These are phyloP conservation scores for Drosophila merina DNA, from an alignment of 2,888 invertebrate species.

Conservation along the genomic window DNA sequence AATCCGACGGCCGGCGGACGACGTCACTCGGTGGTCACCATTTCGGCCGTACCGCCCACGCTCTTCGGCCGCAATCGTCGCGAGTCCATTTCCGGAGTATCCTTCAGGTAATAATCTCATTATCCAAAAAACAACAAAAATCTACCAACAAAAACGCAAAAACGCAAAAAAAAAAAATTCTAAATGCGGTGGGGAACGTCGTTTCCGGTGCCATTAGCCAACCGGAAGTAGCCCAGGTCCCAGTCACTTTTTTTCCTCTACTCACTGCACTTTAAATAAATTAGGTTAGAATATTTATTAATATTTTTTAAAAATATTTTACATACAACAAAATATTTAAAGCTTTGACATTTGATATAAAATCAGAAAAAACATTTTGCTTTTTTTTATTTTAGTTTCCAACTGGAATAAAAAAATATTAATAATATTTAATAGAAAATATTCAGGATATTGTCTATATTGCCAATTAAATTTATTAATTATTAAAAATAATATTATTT, in stretches of 20 bases:
- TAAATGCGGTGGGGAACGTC: constrained; percentile 11
- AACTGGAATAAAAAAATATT: too few relatives aligned
- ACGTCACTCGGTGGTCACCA: constrained; percentile 93
- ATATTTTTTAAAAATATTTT: too few relatives aligned
- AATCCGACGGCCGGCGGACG: constrained; percentile 89
- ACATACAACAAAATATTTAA: too few relatives aligned
- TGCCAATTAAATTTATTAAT: too few relatives aligned
- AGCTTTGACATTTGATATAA: too few relatives aligned
- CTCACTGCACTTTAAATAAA: neutral
- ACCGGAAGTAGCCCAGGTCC: constrained; percentile 4
- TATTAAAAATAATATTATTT: too few relatives aligned
- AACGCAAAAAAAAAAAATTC: neutral
- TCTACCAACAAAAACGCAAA: neutral
- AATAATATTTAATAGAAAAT: too few relatives aligned
- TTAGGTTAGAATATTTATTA: neutral
- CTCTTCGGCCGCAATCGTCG: constrained; percentile 92
- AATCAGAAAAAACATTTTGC: too few relatives aligned
- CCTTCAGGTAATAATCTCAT: constrained; percentile 83
- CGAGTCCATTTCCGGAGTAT: constrained; percentile 92
- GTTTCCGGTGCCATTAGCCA: constrained; percentile 16
- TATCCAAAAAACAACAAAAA: neutral
- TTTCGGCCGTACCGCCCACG: constrained; percentile 91
- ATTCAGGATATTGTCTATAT: too few relatives aligned
- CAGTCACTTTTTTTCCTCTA: neutral
- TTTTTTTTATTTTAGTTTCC: too few relatives aligned